A percentile compares a stretch with the other conserved stretches of the same genome.
Evolutionary conservation across 2,888 invertebrate genomes (phyloP).

Genomic region (Seira musarum): DNA sequence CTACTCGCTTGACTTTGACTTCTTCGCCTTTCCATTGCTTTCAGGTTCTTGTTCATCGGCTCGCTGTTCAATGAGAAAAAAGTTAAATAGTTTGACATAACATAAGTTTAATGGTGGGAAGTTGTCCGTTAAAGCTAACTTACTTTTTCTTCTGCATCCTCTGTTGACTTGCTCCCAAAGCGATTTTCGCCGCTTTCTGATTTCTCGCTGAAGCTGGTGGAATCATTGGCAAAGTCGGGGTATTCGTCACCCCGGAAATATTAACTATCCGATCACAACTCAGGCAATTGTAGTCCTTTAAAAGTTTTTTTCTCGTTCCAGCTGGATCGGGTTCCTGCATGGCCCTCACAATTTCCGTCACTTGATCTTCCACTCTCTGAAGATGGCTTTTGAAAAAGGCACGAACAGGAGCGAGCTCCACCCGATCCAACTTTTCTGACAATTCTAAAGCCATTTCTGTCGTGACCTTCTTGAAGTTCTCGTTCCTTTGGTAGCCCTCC

Average conservation of each 20-base stretch:
- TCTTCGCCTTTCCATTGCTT: constrained; percentile 34
- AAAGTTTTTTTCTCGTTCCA: constrained; percentile 67
- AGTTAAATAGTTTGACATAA: too few species aligned
- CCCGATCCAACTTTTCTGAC: constrained; percentile 65
- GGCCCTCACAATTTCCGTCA: constrained; percentile 49
- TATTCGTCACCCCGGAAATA: constrained; percentile 65
- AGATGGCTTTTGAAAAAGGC: constrained; percentile 67
- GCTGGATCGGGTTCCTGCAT: constrained; percentile 69
- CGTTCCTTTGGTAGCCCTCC: constrained; percentile 67
- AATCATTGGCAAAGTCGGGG: constrained; percentile 45
- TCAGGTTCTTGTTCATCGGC: constrained; percentile 32
- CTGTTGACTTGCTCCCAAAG: not conserved
- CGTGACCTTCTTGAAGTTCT: constrained; percentile 66
- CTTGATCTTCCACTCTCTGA: constrained; percentile 61
- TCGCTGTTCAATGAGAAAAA: too few species aligned
- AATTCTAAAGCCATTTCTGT: constrained; percentile 64
- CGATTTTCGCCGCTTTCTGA: not conserved
- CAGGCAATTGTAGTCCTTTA: constrained; percentile 67
- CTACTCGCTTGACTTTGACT: not conserved
- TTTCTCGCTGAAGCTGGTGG: not conserved
- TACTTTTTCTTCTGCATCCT: constrained; percentile 21
- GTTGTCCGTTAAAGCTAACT: not conserved
- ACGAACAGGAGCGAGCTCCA: constrained; percentile 65
- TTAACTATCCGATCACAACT: constrained; percentile 65
- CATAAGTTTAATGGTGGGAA: not conserved